phyloP scores from a whole-genome alignment of 2,888 invertebrate species.

The Argyresthia goedartella region DNA sequence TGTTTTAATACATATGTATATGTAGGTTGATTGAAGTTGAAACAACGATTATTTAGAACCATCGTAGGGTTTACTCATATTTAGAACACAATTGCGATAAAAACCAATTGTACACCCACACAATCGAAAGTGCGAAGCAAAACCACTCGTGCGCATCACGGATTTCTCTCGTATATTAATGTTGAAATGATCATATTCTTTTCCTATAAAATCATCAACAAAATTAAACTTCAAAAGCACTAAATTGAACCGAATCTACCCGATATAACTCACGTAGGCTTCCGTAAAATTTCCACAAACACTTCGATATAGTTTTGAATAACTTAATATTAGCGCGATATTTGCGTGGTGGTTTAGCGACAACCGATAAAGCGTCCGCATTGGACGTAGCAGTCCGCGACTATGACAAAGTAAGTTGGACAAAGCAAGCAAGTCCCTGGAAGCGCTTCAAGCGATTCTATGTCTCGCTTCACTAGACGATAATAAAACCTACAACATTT shows the following conservation, averaged over 20 bases:
- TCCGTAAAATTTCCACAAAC: not conserved
- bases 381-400: not conserved
- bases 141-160: constrained; percentile 53
- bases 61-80: not conserved
- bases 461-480: not conserved
- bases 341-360: not conserved
- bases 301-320: not conserved
- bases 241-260: not conserved
- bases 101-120: constrained; percentile 9
- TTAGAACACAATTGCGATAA: constrained; percentile 20
- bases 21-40: no score
- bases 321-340: not conserved
- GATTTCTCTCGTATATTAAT: constrained; percentile 20
- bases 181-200: not conserved
- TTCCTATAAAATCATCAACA: not conserved
- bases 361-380: not conserved
- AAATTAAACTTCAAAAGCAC: not conserved
- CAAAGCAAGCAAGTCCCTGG: not conserved
- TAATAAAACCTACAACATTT: not conserved
- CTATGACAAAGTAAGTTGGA: not conserved
- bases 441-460: constrained; percentile 29
- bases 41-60: no score
- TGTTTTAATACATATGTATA: no score
- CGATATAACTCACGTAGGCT: not conserved
- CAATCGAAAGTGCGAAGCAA: constrained; percentile 40